Evolutionary conservation across 2,797 vertebrate species (phyloP).

Genomic region (Pteropus rufus): DNA sequence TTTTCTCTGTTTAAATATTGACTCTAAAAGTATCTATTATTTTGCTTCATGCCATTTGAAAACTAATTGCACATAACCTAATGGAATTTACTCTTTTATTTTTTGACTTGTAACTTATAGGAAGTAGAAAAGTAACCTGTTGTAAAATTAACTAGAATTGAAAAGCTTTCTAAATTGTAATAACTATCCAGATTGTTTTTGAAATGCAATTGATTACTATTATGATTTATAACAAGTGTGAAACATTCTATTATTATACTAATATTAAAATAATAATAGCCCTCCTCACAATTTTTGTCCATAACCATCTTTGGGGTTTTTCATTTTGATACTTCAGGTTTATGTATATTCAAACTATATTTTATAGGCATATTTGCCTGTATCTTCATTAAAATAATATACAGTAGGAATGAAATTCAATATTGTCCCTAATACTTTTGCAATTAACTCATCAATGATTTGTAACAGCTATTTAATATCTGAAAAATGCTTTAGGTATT

Average conservation of each 20-base stretch:
- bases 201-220: background rate
- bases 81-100: background rate
- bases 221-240: background rate
- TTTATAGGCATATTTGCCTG: background rate
- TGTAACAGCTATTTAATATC: background rate
- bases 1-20: background rate
- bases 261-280: constrained; percentile 30
- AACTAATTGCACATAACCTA: constrained; percentile 9
- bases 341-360: background rate
- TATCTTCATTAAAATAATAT: constrained; percentile 4
- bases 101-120: background rate
- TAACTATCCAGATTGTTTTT: background rate
- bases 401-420: background rate
- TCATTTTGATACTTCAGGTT: background rate
- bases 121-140: constrained; percentile 47
- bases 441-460: constrained; percentile 25
- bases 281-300: background rate
- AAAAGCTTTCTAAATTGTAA: constrained; percentile 45
- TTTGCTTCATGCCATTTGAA: constrained; percentile 58
- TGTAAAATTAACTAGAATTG: constrained; percentile 33
- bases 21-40: background rate
- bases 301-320: background rate
- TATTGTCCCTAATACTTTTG: background rate
- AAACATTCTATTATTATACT: constrained; percentile 9
- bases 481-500: background rate